phyloP scores from a whole-genome alignment of 2,797 vertebrate genomes.

The Falco berigora region DNA sequence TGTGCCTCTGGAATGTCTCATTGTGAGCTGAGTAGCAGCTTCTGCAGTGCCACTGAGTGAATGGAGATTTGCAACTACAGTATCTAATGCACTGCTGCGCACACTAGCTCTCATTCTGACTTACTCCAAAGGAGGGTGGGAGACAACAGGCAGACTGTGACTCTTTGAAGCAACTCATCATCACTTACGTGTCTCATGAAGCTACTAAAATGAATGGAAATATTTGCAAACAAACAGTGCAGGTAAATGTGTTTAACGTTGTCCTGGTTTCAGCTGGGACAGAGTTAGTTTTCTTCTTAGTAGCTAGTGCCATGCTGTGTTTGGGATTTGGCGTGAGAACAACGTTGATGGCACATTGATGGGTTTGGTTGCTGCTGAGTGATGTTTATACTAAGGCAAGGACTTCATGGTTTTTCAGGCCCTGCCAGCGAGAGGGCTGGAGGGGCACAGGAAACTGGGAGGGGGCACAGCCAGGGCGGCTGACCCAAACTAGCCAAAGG shows the following conservation, averaged over 20 bases:
- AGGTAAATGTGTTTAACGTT: not conserved
- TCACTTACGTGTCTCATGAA: not conserved
- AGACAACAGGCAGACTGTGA: not conserved
- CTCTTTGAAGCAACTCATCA: not conserved
- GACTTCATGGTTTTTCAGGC: too few relatives aligned
- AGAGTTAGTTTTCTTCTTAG: too few relatives aligned
- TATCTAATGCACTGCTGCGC: not conserved
- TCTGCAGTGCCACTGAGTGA: not conserved
- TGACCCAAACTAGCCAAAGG: too few relatives aligned
- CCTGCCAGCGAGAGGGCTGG: too few relatives aligned
- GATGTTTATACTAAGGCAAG: too few relatives aligned
- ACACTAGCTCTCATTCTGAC: not conserved
- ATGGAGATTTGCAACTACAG: not conserved
- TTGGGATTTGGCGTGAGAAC: too few relatives aligned
- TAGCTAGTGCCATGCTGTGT: too few relatives aligned
- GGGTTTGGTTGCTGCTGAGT: too few relatives aligned
- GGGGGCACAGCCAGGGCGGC: too few relatives aligned
- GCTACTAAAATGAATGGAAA: not conserved
- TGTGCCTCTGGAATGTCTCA: not conserved
- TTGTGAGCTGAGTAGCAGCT: not conserved
- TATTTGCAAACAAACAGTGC: not conserved
- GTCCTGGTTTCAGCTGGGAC: too few relatives aligned
- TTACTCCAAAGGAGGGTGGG: not conserved
- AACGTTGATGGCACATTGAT: too few relatives aligned
- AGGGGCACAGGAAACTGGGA: too few relatives aligned